phyloP scores from a whole-genome alignment of 2,797 vertebrate genomes.

The Myioborus miniatus region DNA sequence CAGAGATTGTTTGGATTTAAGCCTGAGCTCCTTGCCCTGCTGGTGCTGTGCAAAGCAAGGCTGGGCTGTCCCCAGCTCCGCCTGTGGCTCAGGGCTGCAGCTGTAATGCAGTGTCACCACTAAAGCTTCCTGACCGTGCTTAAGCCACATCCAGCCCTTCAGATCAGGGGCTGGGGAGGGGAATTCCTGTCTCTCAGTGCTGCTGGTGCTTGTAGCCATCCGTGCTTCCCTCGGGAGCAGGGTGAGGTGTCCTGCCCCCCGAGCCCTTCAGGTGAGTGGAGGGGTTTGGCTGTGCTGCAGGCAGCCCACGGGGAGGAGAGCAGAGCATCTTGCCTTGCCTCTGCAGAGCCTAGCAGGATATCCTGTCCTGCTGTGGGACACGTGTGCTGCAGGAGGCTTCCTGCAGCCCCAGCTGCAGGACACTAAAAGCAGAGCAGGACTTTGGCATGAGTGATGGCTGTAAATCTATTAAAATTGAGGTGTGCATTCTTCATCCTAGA shows the following conservation, averaged over 20 bases:
- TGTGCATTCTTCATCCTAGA: fast-evolving
- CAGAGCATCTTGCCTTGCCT: background rate
- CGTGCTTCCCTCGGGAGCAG: background rate
- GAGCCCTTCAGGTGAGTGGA: background rate
- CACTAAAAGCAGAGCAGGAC: background rate
- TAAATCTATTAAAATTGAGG: background rate
- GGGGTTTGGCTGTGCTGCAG: background rate
- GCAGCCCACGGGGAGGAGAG: background rate
- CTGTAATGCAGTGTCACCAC: fast-evolving
- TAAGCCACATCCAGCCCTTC: background rate
- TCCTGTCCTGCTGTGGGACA: constrained; percentile 25
- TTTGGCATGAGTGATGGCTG: background rate
- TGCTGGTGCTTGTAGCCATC: background rate
- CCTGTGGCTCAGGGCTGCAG: fast-evolving
- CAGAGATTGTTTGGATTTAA: background rate
- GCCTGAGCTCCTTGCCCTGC: background rate
- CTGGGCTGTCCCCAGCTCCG: background rate
- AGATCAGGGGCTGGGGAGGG: background rate
- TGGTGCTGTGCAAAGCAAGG: background rate
- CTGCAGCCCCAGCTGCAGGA: background rate
- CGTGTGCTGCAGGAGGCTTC: background rate
- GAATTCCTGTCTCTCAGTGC: background rate
- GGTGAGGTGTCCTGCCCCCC: background rate
- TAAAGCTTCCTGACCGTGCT: fast-evolving
- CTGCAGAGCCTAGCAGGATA: background rate